phyloP scores from a whole-genome alignment of 2,888 invertebrate genomes.

The Lysandra bellargus region DNA sequence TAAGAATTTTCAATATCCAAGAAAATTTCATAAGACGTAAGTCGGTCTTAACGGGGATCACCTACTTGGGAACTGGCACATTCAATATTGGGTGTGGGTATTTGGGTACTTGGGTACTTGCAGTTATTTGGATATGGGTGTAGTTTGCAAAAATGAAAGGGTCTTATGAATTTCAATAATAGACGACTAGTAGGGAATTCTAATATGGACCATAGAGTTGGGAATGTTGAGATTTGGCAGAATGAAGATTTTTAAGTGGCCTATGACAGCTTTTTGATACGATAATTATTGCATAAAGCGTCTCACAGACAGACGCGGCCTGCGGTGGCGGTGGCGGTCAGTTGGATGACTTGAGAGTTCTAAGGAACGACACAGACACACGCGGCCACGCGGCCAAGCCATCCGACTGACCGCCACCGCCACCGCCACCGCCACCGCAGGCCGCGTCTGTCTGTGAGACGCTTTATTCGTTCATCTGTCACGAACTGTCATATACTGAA shows the following conservation, averaged over 20 bases:
- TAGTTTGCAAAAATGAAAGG: constrained; percentile 13
- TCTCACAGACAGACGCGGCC: too few species aligned
- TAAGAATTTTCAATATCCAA: constrained; percentile 4
- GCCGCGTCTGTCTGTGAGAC: too few species aligned
- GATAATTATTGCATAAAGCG: too few species aligned
- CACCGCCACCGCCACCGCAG: too few species aligned
- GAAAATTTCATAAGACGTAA: constrained; percentile 9
- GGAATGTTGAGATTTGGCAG: background rate
- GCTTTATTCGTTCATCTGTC: too few species aligned
- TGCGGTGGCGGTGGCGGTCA: too few species aligned
- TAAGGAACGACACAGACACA: too few species aligned
- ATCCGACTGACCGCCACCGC: too few species aligned
- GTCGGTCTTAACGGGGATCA: background rate
- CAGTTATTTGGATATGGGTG: background rate
- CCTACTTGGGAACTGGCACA: background rate
- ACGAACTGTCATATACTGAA: too few species aligned
- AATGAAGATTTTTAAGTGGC: background rate
- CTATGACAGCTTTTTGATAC: too few species aligned
- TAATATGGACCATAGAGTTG: background rate
- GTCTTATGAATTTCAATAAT: constrained; percentile 1
- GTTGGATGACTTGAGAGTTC: too few species aligned
- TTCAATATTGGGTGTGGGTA: background rate
- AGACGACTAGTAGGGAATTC: background rate
- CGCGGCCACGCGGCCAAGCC: too few species aligned
- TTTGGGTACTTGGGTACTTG: background rate